Evolutionary conservation across 2,113 vertebrate species (phyloP), one percentile per base, ranked within the genome.

Genomic region (Anhinga anhinga): DNA sequence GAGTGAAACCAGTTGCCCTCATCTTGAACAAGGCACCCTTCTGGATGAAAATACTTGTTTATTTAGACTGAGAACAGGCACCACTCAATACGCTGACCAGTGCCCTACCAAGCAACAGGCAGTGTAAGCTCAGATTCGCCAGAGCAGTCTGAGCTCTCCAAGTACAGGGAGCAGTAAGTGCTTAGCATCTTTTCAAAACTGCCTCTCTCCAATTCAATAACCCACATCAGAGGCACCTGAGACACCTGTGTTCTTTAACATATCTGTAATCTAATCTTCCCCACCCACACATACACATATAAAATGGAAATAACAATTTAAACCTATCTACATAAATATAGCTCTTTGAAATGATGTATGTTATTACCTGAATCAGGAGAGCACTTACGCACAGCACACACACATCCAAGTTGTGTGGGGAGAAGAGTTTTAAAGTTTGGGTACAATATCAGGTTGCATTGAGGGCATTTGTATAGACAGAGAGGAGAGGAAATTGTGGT

Each of bases 261-360:
- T 82, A 85, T 50, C 86, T 88, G 53, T 62, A 80, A 66, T 42
- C 62, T 87, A 69, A 94, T 89, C 45, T 70, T 91, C 25, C 55
- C 77, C 80, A 44, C 91, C 83, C 45, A 88, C 93, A 49, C 52
- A 86, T 4, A 36, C 52, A 40, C n/a, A 16, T 34, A 61, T 44
- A 70, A 90, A 52, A 88, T 96, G 81, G 94, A 96, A 97, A 93
- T 95, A 96, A 87, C 83, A 82, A 93, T 87, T 93, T 53, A 85
- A 91, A 87, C 26, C 66, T 27, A 55, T 76, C 61, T 85, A 55
- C 84, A 86, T 94, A 89, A 93, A 88, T 58, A 38, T 73, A 82
- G 66, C 29, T 87, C 66, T 91, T 72, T 82, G 73, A 76, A 94
- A 93, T 23, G 6, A 40, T 55, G 58, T 40, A 19, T 58, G 53